A percentile compares a stretch with the other conserved stretches of the same genome.
Evolutionary conservation across 2,797 vertebrate genomes (phyloP).

Genomic region (Gymnoscopelus microlampas): DNA sequence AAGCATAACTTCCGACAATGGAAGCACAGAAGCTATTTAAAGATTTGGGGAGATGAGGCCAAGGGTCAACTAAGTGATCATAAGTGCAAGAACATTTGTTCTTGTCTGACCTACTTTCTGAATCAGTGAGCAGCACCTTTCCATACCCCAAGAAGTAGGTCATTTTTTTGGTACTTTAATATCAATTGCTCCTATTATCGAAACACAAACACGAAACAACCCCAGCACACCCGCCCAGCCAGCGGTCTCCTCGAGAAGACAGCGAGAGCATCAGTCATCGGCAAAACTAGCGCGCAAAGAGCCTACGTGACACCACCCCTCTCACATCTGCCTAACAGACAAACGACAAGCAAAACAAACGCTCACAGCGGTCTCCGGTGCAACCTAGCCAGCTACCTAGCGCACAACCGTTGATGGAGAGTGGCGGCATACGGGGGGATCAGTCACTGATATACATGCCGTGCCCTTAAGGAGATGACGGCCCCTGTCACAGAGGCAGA

Average conservation of each 20-base stretch:
- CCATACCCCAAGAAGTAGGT: too few species aligned
- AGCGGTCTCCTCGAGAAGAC: neutral
- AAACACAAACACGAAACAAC: constrained; percentile 4
- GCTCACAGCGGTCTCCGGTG: constrained; percentile 83
- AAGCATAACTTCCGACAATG: neutral
- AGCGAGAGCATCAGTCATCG: constrained; percentile 1
- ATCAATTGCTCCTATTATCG: neutral
- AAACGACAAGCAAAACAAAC: constrained; percentile 85
- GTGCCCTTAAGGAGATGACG: constrained; percentile 99
- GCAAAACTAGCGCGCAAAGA: constrained; percentile 13
- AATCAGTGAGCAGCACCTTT: neutral
- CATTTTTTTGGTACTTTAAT: neutral
- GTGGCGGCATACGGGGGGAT: constrained; percentile 86
- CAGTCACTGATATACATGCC: constrained; percentile 93
- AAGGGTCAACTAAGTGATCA: neutral
- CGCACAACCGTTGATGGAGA: constrained; percentile 84
- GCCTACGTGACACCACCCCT: constrained; percentile 3
- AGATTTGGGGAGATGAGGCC: neutral
- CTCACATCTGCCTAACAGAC: constrained; percentile 64
- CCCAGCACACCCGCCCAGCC: neutral
- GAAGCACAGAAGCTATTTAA: too few species aligned
- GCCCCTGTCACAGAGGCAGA: constrained; percentile 89
- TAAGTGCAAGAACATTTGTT: neutral
- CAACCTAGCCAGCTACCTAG: constrained; percentile 75
- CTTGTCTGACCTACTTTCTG: neutral